Conservation (phyloP, 2,113 vertebrate genomes). For the Anarrhichthys ocellatus region DNA sequence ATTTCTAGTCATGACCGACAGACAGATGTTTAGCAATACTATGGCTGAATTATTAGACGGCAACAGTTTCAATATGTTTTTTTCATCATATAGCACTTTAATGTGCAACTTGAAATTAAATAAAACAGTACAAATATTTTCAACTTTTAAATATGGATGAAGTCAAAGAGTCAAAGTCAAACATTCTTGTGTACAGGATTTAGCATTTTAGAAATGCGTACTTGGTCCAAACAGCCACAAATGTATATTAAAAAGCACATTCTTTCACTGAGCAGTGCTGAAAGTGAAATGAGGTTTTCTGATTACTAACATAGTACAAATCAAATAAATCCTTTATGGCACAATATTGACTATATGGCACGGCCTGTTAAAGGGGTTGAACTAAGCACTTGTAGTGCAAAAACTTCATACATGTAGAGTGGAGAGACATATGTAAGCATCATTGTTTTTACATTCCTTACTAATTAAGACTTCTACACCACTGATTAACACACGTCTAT, state of each 20-base stretch:
- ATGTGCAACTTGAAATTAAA: slow-evolving; percentile 46
- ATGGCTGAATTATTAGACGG: neutral
- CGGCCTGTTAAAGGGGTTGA: slow-evolving; percentile 40
- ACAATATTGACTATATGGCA: slow-evolving; percentile 49
- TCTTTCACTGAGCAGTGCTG: slow-evolving; percentile 42
- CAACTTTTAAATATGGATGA: slow-evolving; percentile 59
- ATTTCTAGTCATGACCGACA: neutral
- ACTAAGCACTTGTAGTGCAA: slow-evolving; percentile 24
- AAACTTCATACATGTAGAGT: slow-evolving; percentile 29
- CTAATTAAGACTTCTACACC: slow-evolving; percentile 38
- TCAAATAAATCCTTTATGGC: slow-evolving; percentile 39
- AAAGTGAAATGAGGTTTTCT: slow-evolving; percentile 20
- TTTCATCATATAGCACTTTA: slow-evolving; percentile 46
- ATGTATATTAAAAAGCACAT: slow-evolving; percentile 21
- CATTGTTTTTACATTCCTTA: slow-evolving; percentile 25
- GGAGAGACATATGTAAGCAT: slow-evolving; percentile 38
- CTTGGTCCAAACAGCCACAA: slow-evolving; percentile 41
- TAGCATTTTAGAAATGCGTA: slow-evolving; percentile 40
- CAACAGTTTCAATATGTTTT: neutral
- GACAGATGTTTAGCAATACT: neutral
- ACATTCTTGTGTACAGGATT: slow-evolving; percentile 24
- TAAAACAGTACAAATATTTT: slow-evolving; percentile 54
- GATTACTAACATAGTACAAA: slow-evolving; percentile 50
- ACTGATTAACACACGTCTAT: slow-evolving; percentile 55
- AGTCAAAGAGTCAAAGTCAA: slow-evolving; percentile 39